Evolutionary conservation across 2,113 vertebrate genomes (phyloP), one percentile per base, ranked within the genome.

Genomic region (Dasyornis broadbenti): DNA sequence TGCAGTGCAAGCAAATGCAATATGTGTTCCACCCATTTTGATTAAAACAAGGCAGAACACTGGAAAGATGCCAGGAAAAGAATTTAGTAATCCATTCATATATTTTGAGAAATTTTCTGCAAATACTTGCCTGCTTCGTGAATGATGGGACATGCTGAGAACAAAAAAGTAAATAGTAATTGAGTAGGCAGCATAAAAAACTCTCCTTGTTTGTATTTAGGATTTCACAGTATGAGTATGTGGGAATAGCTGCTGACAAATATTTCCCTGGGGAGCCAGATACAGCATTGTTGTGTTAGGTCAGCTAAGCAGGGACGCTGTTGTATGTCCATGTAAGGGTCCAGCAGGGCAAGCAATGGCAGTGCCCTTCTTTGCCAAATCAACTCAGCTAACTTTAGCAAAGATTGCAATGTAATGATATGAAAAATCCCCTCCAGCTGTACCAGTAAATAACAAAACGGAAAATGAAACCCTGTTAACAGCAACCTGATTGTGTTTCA

Each of bases 371-470:
- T 82, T 77, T 94, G 85, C 91, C 92, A 86, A 92, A 95, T 85
- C 90, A 87, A 70, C 68, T 64, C 2, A 1, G 70, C 86, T 88
- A 93, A 89, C 91, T 96, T 96, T 94, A 97, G 86, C 54, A 94
- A 92, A 96, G 92, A 65, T 82, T 94, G 85, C 92, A 60, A 66
- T 16, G 15, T 81, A 95, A 95, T 10, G 15, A 85, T 84, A 66
- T 77, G 97, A 96, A 97, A 95, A 96, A 93, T 42, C 80, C 50
- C 75, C 94, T 95, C 84, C 89, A 77, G 76, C 86, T 97, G 52
- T 84, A 94, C 85, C 83, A 96, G 92, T 93, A 96, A 96, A 97
- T 95, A 95, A 91, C 89, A 89, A 93, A 96, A 95, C 45, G 73
- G 91, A 96, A 97, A 96, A 96, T 63, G 83, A 95, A 96, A 78